Conservation (phyloP, 30 jellyfish, hydroid and myxozoan species). For the Mastigias papua region DNA sequence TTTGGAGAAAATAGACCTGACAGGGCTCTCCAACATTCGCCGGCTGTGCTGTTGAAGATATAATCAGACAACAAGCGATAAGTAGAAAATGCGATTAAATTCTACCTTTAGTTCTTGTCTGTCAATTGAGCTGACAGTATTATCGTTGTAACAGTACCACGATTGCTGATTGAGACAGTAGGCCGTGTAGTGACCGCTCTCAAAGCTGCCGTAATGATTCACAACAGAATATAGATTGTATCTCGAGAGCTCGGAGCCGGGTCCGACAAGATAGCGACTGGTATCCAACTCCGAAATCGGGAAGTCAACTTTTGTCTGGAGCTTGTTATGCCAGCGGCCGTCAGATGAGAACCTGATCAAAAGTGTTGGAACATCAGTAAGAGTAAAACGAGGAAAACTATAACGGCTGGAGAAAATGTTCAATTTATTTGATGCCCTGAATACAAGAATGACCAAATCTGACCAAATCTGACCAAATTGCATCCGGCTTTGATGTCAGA, state of each 20-base stretch:
- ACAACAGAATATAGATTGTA: conserved; percentile 73
- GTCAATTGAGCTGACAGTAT: conserved; percentile 75
- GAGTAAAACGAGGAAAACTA: too few species aligned
- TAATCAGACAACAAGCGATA: too few species aligned
- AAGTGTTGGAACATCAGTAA: neutral
- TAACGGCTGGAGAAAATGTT: too few species aligned
- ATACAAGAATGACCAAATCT: too few species aligned
- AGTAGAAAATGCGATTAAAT: too few species aligned
- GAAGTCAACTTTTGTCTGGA: conserved; percentile 86
- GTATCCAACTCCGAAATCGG: conserved; percentile 72
- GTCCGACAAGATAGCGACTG: conserved; percentile 48
- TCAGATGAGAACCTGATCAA: conserved; percentile 85
- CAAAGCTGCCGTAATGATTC: conserved; percentile 96
- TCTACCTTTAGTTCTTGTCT: conserved; percentile 57
- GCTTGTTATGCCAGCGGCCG: conserved; percentile 95
- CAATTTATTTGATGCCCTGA: too few species aligned
- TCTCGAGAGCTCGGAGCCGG: conserved; percentile 18
- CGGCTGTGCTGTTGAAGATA: too few species aligned
- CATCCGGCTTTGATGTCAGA: too few species aligned
- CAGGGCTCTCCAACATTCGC: too few species aligned
- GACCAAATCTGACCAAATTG: too few species aligned
- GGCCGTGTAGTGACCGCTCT: conserved; percentile 96
- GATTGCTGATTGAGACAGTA: conserved; percentile 68
- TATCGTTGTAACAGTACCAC: conserved; percentile 91
- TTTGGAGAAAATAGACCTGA: too few species aligned